Evolutionary conservation across 2,113 vertebrate genomes (phyloP).

Genomic region (Orientallactaga bullata): DNA sequence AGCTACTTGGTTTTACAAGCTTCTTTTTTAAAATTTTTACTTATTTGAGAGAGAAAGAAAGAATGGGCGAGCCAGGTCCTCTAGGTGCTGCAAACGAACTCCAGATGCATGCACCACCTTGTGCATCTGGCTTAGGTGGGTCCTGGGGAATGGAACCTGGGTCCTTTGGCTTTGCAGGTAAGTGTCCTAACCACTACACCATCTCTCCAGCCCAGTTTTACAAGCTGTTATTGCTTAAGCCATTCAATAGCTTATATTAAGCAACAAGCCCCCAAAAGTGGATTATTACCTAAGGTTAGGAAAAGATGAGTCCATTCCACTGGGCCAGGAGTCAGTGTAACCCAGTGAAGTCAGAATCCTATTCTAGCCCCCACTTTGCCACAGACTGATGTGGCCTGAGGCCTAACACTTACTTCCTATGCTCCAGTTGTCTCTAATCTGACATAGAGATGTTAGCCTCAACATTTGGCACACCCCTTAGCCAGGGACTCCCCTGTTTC

Average conservation of each 20-base stretch:
- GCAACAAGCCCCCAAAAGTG: not conserved
- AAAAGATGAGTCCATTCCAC: constrained; percentile 6
- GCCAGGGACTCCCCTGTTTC: not conserved
- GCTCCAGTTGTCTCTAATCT: not conserved
- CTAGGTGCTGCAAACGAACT: no score
- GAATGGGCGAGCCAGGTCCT: no score
- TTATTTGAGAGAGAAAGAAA: no score
- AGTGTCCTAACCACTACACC: no score
- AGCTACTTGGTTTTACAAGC: constrained; percentile 38
- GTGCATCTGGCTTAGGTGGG: no score
- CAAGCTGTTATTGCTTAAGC: constrained; percentile 34
- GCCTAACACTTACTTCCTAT: not conserved
- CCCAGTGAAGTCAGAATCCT: not conserved
- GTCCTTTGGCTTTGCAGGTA: no score
- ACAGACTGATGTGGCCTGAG: not conserved
- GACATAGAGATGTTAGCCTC: not conserved
- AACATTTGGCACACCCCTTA: not conserved
- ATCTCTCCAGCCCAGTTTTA: not conserved
- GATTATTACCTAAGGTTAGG: not conserved
- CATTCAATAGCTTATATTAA: constrained; percentile 26
- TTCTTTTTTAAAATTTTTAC: not conserved
- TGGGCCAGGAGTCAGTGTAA: not conserved
- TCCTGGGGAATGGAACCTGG: no score
- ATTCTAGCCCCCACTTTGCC: not conserved
- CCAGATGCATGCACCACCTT: no score